Base-by-base conservation (phyloP, 2,113 vertebrate genomes). In the Chamaea fasciata region DNA sequence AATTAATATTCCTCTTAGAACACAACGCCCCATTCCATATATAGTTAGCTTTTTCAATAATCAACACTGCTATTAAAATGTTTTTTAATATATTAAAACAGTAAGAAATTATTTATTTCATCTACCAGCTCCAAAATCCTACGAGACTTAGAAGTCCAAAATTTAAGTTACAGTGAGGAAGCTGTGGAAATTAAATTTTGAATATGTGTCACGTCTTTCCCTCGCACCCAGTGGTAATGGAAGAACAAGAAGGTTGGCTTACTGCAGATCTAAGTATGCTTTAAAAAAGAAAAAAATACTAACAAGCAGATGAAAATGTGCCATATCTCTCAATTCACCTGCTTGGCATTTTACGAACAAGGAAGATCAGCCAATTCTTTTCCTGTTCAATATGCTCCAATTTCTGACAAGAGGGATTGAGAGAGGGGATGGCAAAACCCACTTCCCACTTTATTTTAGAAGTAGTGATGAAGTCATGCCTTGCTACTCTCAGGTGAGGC, bases 161-260 rank as follows among this genome's bases (percentile, higher is more conserved):
- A 71, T 20, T 70, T 53, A 83, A 64, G 8, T 52, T 86, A 64
- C 24, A 60, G 15, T 12, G 27, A 86, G 17, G 53, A 88, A 83
- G 42, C 28, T 73, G 69, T 2, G 65, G 63, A 83, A 88, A 83
- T 33, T 16, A 63, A 49, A 71, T 55, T 79, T 55, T 55, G 35
- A 90, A 67, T 28, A 75, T 17, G 24, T 14, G 59, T 85, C 47
- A 69, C 9, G 6, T 44, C 3, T 2, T 44, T 47, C 7, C 4
- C 19, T 15, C 0, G 0, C 17, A 39, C 28, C 2, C 3, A 9
- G 30, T 35, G 22, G 28, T 28, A 90, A 76, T 12, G 28, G 19
- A 79, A 79, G 57, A 79, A 83, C 27, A 82, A 82, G 13, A n/a
- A 73, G 22, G 12, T 41, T 75, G 31, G 52, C 35, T 94, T 63